Base-by-base conservation (phyloP, 2,797 vertebrate species). In the Helostoma temminkii region DNA sequence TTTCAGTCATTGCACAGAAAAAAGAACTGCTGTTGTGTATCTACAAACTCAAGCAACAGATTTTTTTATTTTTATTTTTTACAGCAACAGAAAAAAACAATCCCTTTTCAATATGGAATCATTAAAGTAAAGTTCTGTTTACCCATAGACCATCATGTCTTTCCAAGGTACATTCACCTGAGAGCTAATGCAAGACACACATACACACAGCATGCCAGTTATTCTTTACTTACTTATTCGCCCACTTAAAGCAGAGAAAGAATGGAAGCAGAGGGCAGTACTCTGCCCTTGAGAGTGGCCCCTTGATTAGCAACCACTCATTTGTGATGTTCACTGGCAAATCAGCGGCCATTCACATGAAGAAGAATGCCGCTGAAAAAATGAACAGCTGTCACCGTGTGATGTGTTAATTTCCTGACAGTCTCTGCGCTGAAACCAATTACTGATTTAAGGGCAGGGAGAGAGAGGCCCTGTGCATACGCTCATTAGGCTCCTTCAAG, bases 351-450 rank as follows among this genome's bases (percentile, higher is more conserved):
- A 96, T 95, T 97, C 96, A 96, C 93, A 95, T 95, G 95, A 96
- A 94, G 95, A 95, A 97, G 96, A 95, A 95, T 91, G 94, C 92
- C 81, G 68, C 63, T 16, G 64, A 89, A 95, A 97, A 97, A 97
- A 96, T 96, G 95, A 98, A 96, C 96, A 97, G 96, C 96, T 97
- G 97, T 98, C 97, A 97, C 93, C 83, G 93, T 96, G 95, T 99
- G 97, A 99, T 98, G 96, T 98, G 96, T 98, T 98, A 98, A 98
- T 99, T 98, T 98, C 95, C 96, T 97, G 97, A 98, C 97, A 98
- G 97, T 95, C 95, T 95, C 93, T 89, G 94, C 89, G 91, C 95
- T 96, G 96, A 96, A 98, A 96, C 97, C 97, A 99, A 98, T 99
- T 99, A 99, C 96, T 97, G 97, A 98, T 98, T 97, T 99, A 96